Evolutionary conservation across 2,888 invertebrate species (phyloP).

Genomic region (Calameuta filiformis): DNA sequence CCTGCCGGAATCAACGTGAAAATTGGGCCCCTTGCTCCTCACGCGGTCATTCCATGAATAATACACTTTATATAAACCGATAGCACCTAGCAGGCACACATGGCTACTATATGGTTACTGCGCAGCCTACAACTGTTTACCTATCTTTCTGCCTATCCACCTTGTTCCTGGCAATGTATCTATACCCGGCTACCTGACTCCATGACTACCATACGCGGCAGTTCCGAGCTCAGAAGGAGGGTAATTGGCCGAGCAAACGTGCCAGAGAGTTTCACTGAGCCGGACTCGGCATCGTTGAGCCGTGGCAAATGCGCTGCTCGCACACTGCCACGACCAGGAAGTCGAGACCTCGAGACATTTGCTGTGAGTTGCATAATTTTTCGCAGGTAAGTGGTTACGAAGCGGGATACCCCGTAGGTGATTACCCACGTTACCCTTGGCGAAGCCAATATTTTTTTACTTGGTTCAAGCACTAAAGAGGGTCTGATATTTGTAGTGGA

Average conservation of each 20-base stretch:
- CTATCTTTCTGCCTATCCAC: neutral
- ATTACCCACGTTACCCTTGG: neutral
- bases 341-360: neutral
- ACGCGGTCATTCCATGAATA: neutral
- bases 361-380: neutral
- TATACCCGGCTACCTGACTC: neutral
- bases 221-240: neutral
- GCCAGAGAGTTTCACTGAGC: neutral
- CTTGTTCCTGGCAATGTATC: neutral
- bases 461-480: neutral
- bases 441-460: neutral
- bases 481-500: neutral
- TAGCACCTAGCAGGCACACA: neutral
- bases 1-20: conserved; percentile 1
- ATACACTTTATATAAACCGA: neutral
- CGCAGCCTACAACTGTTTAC: neutral
- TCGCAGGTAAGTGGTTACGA: neutral
- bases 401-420: neutral
- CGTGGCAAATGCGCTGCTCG: neutral
- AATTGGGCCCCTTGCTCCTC: neutral
- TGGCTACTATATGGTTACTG: neutral
- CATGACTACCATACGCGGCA: neutral
- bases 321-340: neutral
- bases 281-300: neutral
- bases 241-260: neutral